Evolutionary conservation across 2,797 vertebrate genomes (phyloP), one percentile per base, ranked within the genome.

Genomic region (Typhlichthys subterraneus): DNA sequence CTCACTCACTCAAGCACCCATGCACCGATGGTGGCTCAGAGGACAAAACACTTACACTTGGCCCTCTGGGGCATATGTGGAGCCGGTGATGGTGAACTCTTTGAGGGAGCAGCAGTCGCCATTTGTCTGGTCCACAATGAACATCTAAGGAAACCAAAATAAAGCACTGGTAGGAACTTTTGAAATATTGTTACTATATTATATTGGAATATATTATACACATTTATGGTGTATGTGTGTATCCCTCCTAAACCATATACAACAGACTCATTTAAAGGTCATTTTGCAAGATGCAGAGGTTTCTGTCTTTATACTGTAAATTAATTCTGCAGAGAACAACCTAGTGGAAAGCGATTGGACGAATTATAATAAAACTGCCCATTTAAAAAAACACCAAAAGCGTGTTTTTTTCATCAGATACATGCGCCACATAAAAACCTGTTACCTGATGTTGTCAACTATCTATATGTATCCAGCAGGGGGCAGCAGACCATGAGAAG

Each of bases 61-160:
- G 93, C 98, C 98, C 68, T 95, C 88, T 4, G 98, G 98, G 45
- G 96, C 97, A 0, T 99, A 99, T 1, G 97, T 99, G 56, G 97
- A 99, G 33, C 98, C 98, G 17, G 95, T 95, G 57, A 99, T 88
- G 12, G 93, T 95, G 82, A 99, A 99, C 75, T 99, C 95, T 63
- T 95, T 96, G 69, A 99, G 89, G 53, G 92, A 93, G 80, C 98
- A 99, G 69, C 85, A 87, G 59, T 97, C 94, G 15, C 91, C 92
- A 79, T 94, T 94, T 12, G 93, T 88, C 80, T 85, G 90, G 85
- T 99, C 95, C 63, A 99, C 67, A 76, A 99, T 87, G 85, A 98
- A 97, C 94, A 99, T 97, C 98, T 99, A 57, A 33, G 72, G 14
- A 75, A 12, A 79, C 1, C 79, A n/a, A 72, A 19, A 62, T 4